A percentile compares a stretch with the other conserved stretches of the same genome.
These are phyloP conservation scores for Nesospiza acunhae DNA, from an alignment of 2,113 vertebrate genomes.

Conservation along the genomic window DNA sequence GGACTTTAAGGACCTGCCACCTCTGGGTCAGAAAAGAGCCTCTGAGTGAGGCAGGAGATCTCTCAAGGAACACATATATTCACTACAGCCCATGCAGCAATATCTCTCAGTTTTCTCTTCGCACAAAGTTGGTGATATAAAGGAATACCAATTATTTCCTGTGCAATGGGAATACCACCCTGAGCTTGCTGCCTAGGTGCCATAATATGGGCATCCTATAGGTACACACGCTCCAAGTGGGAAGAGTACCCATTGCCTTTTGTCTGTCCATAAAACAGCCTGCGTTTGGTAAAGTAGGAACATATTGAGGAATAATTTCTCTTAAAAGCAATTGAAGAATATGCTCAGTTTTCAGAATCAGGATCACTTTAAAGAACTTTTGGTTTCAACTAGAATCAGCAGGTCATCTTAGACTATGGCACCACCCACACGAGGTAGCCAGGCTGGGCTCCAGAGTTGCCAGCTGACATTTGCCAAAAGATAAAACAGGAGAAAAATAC, in stretches of 20 bases:
- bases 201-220: no score
- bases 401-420: background rate
- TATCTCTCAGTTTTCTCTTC: background rate
- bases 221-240: background rate
- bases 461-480: background rate
- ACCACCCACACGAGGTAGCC: background rate
- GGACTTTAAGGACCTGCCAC: background rate
- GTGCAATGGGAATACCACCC: fast-evolving
- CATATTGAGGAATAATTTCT: background rate
- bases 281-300: background rate
- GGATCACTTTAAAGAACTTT: background rate
- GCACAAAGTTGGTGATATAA: background rate
- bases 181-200: background rate
- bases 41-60: background rate
- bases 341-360: background rate
- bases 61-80: background rate
- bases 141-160: background rate
- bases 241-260: background rate
- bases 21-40: background rate
- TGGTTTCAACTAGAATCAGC: background rate
- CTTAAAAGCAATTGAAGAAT: background rate
- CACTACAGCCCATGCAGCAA: background rate
- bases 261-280: background rate
- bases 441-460: background rate
- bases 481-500: background rate